A percentile compares a stretch with the other conserved stretches of the same genome.
phyloP scores from a whole-genome alignment of 2,797 vertebrate genomes.

The Picus viridis region DNA sequence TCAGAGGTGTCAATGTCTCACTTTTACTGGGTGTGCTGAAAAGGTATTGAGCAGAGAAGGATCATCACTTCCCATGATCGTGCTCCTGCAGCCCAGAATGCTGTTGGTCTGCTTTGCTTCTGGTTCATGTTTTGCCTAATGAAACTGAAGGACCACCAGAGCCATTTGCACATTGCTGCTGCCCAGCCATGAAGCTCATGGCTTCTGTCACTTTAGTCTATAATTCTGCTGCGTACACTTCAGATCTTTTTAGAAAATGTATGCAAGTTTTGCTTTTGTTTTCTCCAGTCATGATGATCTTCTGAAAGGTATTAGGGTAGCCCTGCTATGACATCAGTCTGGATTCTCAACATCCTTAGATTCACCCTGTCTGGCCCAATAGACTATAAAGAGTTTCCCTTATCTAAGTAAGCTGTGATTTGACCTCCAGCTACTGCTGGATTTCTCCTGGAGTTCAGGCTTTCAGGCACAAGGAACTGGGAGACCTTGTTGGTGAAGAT shows the following conservation, averaged over 20 bases:
- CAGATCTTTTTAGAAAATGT: background rate
- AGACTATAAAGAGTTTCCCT: background rate
- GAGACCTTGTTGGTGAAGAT: background rate
- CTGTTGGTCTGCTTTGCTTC: background rate
- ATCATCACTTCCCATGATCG: background rate
- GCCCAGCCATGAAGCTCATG: background rate
- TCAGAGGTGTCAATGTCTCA: background rate
- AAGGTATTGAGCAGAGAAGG: background rate
- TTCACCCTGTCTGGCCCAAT: background rate
- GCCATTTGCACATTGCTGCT: background rate
- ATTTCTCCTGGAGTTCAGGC: background rate
- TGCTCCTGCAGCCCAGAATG: background rate
- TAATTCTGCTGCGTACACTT: background rate
- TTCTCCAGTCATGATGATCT: background rate
- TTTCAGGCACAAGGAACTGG: background rate
- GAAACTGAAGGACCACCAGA: background rate
- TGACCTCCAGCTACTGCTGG: background rate
- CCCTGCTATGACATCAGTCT: background rate
- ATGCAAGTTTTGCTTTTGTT: background rate
- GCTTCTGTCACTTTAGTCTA: background rate
- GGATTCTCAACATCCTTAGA: background rate
- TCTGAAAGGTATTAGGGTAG: background rate
- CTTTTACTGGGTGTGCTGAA: background rate
- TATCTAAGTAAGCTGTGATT: background rate
- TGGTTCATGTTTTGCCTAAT: background rate